A percentile compares a stretch with the other conserved stretches of the same genome.
Evolutionary conservation across 2,797 vertebrate genomes (phyloP).

Genomic region (Gephyroberyx darwinii): DNA sequence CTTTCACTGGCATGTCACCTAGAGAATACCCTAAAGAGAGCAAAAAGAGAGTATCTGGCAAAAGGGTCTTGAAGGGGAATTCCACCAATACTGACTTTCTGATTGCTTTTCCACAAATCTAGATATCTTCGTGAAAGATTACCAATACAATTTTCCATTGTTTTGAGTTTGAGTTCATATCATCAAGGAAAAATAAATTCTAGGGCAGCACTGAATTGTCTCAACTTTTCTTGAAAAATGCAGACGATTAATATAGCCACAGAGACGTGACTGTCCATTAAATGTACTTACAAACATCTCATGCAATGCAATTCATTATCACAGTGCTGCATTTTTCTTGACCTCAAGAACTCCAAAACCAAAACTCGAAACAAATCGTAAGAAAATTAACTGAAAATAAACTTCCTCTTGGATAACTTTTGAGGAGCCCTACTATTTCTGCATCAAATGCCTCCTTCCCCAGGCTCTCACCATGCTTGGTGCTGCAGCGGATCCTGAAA

Average conservation of each 20-base stretch:
- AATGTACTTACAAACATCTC: not conserved
- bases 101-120: not conserved
- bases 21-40: slow-evolving; percentile 81
- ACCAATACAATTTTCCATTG: too few relatives aligned
- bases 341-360: not conserved
- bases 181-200: not conserved
- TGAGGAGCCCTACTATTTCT: not conserved
- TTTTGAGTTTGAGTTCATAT: not conserved
- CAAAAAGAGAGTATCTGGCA: not conserved
- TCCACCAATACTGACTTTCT: too few relatives aligned
- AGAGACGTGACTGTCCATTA: not conserved
- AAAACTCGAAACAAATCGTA: not conserved
- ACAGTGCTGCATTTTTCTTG: not conserved
- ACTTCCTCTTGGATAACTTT: not conserved
- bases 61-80: not conserved
- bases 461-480: slow-evolving; percentile 87
- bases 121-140: not conserved
- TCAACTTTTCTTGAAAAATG: not conserved
- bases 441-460: not conserved
- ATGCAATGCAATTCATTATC: not conserved
- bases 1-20: slow-evolving; percentile 91
- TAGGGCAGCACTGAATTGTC: not conserved
- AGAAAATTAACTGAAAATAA: not conserved
- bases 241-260: not conserved
- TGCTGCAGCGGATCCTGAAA: slow-evolving; percentile 95